Conservation (phyloP, 2,797 vertebrate species). For the Pygocentrus nattereri region DNA sequence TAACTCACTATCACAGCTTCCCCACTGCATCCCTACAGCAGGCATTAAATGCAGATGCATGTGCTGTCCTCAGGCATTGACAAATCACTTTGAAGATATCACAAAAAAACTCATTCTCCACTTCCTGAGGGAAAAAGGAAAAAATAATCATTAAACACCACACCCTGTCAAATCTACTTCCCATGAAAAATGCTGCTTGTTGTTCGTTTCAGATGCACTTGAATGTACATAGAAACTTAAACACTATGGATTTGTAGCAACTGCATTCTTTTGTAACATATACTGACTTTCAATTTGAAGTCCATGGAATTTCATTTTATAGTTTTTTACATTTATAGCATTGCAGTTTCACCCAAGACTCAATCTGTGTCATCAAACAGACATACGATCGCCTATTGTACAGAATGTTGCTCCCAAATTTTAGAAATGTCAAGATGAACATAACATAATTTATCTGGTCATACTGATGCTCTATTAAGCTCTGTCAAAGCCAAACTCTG, state of each 20-base stretch:
- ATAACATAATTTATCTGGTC: neutral
- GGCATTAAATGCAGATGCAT: neutral
- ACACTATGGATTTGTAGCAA: neutral
- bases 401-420: neutral
- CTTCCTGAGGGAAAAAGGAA: neutral
- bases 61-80: neutral
- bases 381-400: neutral
- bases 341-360: no score
- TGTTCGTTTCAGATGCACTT: neutral
- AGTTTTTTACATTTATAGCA: no score
- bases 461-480: neutral
- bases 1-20: neutral
- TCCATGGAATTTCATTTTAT: neutral
- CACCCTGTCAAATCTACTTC: neutral
- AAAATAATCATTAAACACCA: neutral
- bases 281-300: no score
- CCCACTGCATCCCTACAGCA: conserved; percentile 13
- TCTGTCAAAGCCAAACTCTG: neutral
- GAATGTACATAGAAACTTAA: neutral
- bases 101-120: neutral
- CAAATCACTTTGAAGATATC: conserved; percentile 16
- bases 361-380: neutral
- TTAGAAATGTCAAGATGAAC: neutral
- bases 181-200: conserved; percentile 1
- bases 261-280: no score